phyloP scores from a whole-genome alignment of 2,113 vertebrate species.

The Vidua macroura region DNA sequence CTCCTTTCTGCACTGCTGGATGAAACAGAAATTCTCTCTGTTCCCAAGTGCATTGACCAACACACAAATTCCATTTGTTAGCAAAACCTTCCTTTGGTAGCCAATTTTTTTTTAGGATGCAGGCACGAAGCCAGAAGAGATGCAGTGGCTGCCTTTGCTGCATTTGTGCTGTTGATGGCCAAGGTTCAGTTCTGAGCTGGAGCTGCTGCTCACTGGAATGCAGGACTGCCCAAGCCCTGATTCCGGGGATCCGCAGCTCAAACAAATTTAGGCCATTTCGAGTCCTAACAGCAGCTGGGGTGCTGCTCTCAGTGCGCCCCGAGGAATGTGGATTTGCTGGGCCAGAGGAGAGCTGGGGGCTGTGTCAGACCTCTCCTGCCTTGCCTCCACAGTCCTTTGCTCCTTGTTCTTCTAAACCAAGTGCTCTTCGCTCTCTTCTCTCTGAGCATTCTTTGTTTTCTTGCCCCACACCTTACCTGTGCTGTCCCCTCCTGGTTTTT shows the following conservation, averaged over 20 bases:
- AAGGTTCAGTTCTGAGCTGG: not conserved
- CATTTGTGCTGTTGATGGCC: not conserved
- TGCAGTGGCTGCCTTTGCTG: not conserved
- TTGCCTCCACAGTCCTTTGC: too few species aligned
- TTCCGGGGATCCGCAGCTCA: not conserved
- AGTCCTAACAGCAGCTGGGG: not conserved
- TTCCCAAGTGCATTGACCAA: not conserved
- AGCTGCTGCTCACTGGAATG: not conserved
- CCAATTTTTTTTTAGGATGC: not conserved
- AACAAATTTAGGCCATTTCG: not conserved
- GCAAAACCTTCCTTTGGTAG: not conserved
- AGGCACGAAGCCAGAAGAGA: not conserved
- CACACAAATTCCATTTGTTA: not conserved
- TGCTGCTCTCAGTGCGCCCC: not conserved
- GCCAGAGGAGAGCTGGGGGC: not conserved
- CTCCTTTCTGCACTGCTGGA: not conserved
- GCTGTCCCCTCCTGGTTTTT: not conserved
- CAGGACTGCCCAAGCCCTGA: rapidly evolving
- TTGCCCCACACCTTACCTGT: too few species aligned
- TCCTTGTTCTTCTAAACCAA: not conserved
- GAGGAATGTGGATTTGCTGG: rapidly evolving
- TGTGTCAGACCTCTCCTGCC: not conserved
- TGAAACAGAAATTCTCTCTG: not conserved
- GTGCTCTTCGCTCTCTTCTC: rapidly evolving
- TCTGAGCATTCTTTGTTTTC: not conserved